phyloP scores from a whole-genome alignment of 1,140 invertebrate species.

The Oryzaephilus surinamensis region DNA sequence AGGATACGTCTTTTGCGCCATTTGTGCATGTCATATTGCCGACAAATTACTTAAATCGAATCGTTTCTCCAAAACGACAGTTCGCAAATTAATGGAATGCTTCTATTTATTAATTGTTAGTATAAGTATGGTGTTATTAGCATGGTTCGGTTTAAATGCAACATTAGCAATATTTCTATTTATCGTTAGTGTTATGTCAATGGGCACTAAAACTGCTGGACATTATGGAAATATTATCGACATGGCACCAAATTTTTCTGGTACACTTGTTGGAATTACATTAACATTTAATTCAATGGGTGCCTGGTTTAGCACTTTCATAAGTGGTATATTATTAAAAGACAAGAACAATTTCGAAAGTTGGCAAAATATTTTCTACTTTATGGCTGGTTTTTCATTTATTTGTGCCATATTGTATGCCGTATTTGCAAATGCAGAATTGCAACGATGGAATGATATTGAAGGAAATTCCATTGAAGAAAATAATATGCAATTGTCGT shows the following conservation, averaged over 20 bases:
- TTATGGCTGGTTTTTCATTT: too few relatives aligned
- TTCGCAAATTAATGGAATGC: conserved; percentile 1
- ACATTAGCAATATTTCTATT: conserved; percentile 1
- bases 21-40: background rate
- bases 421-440: too few relatives aligned
- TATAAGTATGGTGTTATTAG: conserved; percentile 2
- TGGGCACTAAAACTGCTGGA: background rate
- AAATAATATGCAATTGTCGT: too few relatives aligned
- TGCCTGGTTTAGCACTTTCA: too few relatives aligned
- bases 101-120: background rate
- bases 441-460: too few relatives aligned
- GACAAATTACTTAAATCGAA: background rate
- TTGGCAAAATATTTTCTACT: too few relatives aligned
- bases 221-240: conserved; percentile 3
- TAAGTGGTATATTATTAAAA: too few relatives aligned
- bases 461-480: too few relatives aligned
- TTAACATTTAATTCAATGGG: too few relatives aligned
- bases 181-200: background rate
- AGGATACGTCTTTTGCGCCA: background rate
- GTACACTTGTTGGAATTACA: too few relatives aligned
- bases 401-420: too few relatives aligned
- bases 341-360: too few relatives aligned
- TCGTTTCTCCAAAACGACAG: background rate
- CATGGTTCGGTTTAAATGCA: background rate
- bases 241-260: conserved; percentile 3